A percentile compares a stretch with the other conserved stretches of the same genome.
Evolutionary conservation across 2,113 vertebrate species (phyloP).

Genomic region (Eclectus roratus): DNA sequence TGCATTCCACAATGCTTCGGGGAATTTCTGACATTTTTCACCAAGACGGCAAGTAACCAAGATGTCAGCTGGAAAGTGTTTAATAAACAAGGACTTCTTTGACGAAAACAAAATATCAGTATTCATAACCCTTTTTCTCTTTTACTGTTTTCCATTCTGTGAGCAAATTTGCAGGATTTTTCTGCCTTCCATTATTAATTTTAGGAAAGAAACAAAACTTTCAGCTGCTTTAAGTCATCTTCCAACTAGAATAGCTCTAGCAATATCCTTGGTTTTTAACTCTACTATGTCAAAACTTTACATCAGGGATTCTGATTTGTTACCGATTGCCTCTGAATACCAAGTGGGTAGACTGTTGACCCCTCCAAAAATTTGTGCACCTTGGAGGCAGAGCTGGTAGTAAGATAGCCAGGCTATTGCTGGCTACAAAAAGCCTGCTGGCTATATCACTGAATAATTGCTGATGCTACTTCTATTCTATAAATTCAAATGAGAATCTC

Average conservation of each 20-base stretch:
- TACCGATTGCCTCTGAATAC: background rate
- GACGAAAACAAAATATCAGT: background rate
- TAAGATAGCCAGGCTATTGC: background rate
- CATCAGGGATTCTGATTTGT: background rate
- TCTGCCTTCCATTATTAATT: background rate
- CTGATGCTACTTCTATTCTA: background rate
- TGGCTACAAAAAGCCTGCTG: background rate
- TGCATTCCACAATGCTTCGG: background rate
- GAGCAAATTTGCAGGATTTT: background rate
- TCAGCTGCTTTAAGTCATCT: background rate
- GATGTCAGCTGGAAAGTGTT: background rate
- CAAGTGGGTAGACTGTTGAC: background rate
- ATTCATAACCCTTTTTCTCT: background rate
- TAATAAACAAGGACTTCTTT: background rate
- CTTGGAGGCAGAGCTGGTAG: background rate
- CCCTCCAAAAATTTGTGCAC: background rate
- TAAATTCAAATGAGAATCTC: background rate
- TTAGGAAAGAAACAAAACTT: background rate
- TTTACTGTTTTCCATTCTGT: background rate
- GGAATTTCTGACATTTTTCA: slow-evolving; percentile 36
- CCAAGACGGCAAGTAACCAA: background rate
- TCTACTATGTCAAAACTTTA: background rate
- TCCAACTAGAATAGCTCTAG: background rate
- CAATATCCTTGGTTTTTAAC: background rate
- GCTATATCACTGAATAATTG: background rate